Percentiles rank a stretch among this genome's conserved stretches.
phyloP scores from a whole-genome alignment of 2,888 invertebrate species.

The Hydrotaea diabolus region DNA sequence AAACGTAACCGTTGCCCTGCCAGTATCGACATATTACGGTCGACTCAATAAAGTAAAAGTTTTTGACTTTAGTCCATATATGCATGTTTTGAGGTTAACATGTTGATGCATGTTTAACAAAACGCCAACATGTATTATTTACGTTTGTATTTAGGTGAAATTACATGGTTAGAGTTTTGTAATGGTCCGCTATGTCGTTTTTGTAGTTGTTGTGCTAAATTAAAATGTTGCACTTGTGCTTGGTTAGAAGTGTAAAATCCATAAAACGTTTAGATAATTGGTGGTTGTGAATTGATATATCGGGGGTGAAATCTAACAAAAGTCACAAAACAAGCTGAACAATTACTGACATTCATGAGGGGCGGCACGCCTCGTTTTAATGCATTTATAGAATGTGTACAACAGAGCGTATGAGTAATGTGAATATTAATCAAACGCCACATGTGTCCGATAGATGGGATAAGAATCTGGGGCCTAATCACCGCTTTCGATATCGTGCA shows the following conservation, averaged over 20 bases:
- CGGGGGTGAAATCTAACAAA: neutral
- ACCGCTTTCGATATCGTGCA: no score
- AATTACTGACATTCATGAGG: neutral
- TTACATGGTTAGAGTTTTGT: constrained; percentile 55
- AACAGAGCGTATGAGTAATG: neutral
- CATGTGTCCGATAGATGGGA: neutral
- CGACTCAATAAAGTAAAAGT: no score
- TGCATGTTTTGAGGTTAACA: neutral
- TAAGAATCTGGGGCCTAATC: no score
- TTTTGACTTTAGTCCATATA: neutral
- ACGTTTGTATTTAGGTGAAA: constrained; percentile 52
- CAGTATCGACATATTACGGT: no score
- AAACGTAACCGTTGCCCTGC: no score
- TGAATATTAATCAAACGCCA: neutral
- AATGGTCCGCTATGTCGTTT: neutral
- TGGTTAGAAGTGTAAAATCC: neutral
- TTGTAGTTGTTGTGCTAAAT: neutral
- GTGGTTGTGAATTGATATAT: neutral
- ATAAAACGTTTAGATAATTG: neutral
- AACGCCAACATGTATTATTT: constrained; percentile 34
- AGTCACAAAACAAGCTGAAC: neutral
- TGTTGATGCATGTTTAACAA: constrained; percentile 46
- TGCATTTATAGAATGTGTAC: neutral
- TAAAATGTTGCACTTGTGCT: neutral
- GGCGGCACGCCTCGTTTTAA: no score